Evolutionary conservation across 2,113 vertebrate species (phyloP), one percentile per base, ranked within the genome.

Genomic region (Oreochromis spilurus): DNA sequence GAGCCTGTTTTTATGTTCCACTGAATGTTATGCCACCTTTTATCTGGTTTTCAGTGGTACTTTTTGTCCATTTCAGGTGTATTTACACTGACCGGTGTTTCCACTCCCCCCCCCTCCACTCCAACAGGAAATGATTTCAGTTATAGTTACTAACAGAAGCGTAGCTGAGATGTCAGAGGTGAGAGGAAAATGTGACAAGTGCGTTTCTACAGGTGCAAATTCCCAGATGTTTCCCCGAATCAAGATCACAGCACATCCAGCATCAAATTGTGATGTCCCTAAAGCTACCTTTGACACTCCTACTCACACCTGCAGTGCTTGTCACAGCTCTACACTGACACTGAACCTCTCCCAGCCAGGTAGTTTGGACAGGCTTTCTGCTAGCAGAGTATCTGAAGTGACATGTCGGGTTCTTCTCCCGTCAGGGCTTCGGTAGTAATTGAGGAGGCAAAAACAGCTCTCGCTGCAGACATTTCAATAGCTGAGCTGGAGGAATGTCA

Each of bases 401-500:
- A 90, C 91, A 84, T 21, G 88, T 83, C 53, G 19, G 72, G 31
- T 45, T 90, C 81, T 60, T 67, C 84, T 87, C 70, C 84, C 24
- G 62, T 88, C 89, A 86, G 87, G 43, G 43, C 90, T 81, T 72
- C 29, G 55, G 54, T 13, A 45, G 70, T 85, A 92, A 92, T 92
- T 90, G 91, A 86, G n/a, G 54, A 83, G 54, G 65, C 75, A 80
- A 58, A 53, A 57, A 38, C 62, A 54, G 83, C 78, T 85, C 81
- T 87, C 79, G n/a, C 29, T 60, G 82, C 48, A 82, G 89, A 81
- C 88, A 24, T 89, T 92, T 90, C 87, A 90, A 65, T 34, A 12
- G 72, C 53, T 48, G 85, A 91, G 84, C 67, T 79, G 65, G 57
- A 90, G 90, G 90, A 91, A 94, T 90, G 88, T 85, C 40, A 26